A percentile compares a stretch with the other conserved stretches of the same genome.
Conservation (phyloP, 2,797 vertebrate genomes). For the Erpetoichthys calabaricus region DNA sequence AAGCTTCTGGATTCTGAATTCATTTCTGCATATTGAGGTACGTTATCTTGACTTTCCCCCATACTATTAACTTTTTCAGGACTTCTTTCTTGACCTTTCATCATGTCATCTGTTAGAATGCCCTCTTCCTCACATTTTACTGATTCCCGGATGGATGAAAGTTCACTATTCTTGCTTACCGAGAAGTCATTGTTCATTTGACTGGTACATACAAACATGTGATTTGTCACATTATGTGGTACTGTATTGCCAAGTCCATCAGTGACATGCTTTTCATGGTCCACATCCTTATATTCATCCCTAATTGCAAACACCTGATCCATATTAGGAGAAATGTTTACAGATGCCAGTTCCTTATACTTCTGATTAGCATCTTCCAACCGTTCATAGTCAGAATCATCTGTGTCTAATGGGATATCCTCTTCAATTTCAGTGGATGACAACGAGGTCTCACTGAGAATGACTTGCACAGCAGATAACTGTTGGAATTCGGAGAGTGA, state of each 20-base stretch:
- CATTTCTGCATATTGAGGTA: conserved; percentile 11
- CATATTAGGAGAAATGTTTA: too few relatives aligned
- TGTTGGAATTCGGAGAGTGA: conserved; percentile 35
- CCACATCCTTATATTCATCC: not conserved
- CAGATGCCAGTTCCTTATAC: conserved; percentile 2
- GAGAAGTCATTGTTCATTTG: too few relatives aligned
- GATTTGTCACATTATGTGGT: conserved; percentile 19
- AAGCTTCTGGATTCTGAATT: conserved; percentile 8
- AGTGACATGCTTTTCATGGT: not conserved
- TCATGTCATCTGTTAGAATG: too few relatives aligned
- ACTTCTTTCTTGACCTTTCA: conserved; percentile 2
- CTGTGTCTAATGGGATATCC: conserved; percentile 18
- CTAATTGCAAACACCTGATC: not conserved
- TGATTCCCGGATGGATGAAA: too few relatives aligned
- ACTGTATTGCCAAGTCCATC: conserved; percentile 10
- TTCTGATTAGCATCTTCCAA: conserved; percentile 12
- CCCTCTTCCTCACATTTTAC: too few relatives aligned
- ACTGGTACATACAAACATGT: conserved; percentile 6
- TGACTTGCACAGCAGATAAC: conserved; percentile 25
- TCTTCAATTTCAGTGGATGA: conserved; percentile 23
- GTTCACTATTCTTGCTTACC: too few relatives aligned
- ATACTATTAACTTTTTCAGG: not conserved
- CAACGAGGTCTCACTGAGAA: conserved; percentile 23
- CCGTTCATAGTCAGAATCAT: conserved; percentile 21
- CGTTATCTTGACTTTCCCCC: not conserved